Percentiles rank a stretch among this genome's conserved stretches.
Conservation (phyloP, 2,888 invertebrate species). For the Lomographa bimaculata region DNA sequence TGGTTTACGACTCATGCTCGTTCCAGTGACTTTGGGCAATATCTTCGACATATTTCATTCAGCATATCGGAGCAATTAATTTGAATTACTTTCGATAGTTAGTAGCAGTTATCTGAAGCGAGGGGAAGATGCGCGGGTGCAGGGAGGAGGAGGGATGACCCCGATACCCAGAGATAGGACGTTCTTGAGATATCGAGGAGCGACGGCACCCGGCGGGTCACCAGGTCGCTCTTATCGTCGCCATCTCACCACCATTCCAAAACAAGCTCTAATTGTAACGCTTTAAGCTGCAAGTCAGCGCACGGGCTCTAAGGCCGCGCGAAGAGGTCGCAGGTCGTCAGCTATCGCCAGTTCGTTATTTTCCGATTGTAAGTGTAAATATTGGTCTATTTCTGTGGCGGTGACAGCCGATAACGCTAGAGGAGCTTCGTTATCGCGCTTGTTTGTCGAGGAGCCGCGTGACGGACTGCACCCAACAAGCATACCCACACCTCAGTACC, state of each 20-base stretch:
- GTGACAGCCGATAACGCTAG: slow-evolving; percentile 17
- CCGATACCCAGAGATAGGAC: slow-evolving; percentile 37
- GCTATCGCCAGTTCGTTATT: slow-evolving; percentile 65
- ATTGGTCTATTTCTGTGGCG: slow-evolving; percentile 30
- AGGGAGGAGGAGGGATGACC: neutral
- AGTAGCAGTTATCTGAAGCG: slow-evolving; percentile 3
- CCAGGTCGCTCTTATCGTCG: slow-evolving; percentile 51
- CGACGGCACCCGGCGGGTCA: slow-evolving; percentile 41
- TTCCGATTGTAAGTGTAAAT: slow-evolving; percentile 67
- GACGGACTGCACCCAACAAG: slow-evolving; percentile 3
- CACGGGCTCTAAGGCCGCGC: slow-evolving; percentile 2
- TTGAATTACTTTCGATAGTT: slow-evolving; percentile 3
- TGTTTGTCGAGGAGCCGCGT: slow-evolving; percentile 29
- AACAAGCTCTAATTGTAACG: slow-evolving; percentile 11
- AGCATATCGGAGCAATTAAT: slow-evolving; percentile 3
- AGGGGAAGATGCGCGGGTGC: slow-evolving; percentile 2
- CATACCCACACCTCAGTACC: no score
- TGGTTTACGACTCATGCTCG: slow-evolving; percentile 10
- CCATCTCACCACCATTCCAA: slow-evolving; percentile 9
- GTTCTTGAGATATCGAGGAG: slow-evolving; percentile 51
- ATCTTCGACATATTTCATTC: slow-evolving; percentile 3
- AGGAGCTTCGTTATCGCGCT: slow-evolving; percentile 43
- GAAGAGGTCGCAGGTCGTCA: slow-evolving; percentile 43
- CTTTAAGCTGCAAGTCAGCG: slow-evolving; percentile 15
- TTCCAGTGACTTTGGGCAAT: slow-evolving; percentile 2